Evolutionary conservation across 2,888 invertebrate species (phyloP).

Genomic region (Nomada hirtipes): DNA sequence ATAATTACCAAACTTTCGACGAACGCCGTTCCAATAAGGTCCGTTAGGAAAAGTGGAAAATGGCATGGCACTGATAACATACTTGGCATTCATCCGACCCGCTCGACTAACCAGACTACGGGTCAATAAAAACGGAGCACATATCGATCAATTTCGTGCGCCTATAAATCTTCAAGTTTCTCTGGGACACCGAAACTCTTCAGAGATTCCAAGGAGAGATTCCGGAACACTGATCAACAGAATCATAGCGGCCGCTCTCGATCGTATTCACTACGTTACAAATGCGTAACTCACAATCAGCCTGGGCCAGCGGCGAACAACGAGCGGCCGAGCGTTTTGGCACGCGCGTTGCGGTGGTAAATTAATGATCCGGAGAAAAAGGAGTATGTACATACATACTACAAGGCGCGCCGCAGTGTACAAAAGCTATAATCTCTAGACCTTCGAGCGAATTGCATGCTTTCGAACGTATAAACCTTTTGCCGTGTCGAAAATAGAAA

Average conservation of each 20-base stretch:
- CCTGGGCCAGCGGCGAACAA: neutral
- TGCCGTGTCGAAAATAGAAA: too few species aligned
- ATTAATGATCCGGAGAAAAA: slow-evolving; percentile 19
- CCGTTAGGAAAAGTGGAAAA: neutral
- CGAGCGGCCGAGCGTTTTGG: slow-evolving; percentile 6
- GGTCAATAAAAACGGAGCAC: slow-evolving; percentile 6
- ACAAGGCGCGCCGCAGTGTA: neutral
- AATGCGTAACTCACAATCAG: neutral
- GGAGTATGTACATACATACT: too few species aligned
- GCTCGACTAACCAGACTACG: neutral
- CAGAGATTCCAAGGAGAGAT: slow-evolving; percentile 1
- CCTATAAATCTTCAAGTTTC: slow-evolving; percentile 7
- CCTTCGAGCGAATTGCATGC: neutral
- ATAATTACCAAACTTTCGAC: neutral
- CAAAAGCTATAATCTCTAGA: neutral
- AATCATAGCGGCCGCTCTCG: neutral
- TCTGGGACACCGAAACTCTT: neutral
- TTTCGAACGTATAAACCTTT: too few species aligned
- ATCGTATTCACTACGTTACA: neutral
- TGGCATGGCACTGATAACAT: slow-evolving; percentile 12
- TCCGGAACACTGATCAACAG: neutral
- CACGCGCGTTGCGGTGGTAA: neutral
- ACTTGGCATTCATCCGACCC: slow-evolving; percentile 9
- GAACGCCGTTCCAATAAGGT: neutral
- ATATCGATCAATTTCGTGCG: slow-evolving; percentile 8